Base-by-base conservation (phyloP, 2,113 vertebrate species). In the Heliornis fulica region DNA sequence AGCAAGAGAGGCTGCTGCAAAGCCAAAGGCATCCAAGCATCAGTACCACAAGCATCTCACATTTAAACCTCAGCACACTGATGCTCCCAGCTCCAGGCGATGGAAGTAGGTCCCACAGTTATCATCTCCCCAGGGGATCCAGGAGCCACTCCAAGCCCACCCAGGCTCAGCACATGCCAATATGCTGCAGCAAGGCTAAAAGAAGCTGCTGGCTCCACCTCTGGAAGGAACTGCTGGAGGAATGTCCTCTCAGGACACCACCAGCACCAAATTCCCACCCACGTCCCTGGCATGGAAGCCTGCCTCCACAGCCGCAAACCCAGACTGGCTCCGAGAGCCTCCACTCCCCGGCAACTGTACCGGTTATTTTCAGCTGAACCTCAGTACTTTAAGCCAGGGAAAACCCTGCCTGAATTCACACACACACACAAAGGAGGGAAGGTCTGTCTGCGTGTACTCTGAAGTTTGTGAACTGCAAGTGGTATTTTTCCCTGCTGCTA, bases 281-380 rank as follows among this genome's bases (percentile, higher is more conserved):
- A 0, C 46, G 26, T 66, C 50, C 69, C 66, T 57, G 76, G 69
- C 19, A 5, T 0, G 1, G 59, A 51, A 88, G 34, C 53, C 61
- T 48, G 56, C 46, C 63, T 86, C 72, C 93, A 68, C 95, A 97
- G 95, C 95, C 96, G 96, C 92, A 94, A 83, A 93, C 59, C 86
- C 76, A 89, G 87, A 93, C 0, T 11, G 71, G 68, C 76, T 86
- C 75, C 2, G 3, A 38, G 45, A 88, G 61, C 66, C 51, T 65
- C 68, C 70, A 9, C 51, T 74, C 83, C 66, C 68, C 82, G 74
- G 48, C 94, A 96, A 93, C 90, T 94, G 94, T 75, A 82, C 76
- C 43, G 54, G 82, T 84, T 96, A 84, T 95, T 94, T 96, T 95
- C 88, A 94, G 91, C 89, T 83, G 45, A 92, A 86, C 40, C 36